A percentile compares a stretch with the other conserved stretches of the same genome.
phyloP scores from a whole-genome alignment of 2,888 invertebrate species.

The Dolomedes plantarius region DNA sequence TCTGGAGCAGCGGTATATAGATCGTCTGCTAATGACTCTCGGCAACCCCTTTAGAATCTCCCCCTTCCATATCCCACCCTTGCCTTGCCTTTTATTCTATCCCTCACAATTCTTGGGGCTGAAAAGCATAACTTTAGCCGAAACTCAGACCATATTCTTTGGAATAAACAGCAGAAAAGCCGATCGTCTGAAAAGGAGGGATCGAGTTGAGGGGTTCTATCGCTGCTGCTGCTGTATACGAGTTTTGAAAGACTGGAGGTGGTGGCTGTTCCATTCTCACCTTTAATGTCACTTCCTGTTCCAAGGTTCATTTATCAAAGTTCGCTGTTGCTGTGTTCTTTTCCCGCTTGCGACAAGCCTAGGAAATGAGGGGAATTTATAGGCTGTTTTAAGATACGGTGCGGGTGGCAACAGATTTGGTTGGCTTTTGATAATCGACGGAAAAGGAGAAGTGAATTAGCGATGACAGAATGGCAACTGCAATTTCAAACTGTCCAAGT shows the following conservation, averaged over 20 bases:
- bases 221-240: background rate
- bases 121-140: background rate
- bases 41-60: background rate
- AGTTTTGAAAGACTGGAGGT: background rate
- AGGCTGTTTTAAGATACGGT: slow-evolving; percentile 8
- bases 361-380: background rate
- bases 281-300: slow-evolving; percentile 38
- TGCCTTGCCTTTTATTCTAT: slow-evolving; percentile 5
- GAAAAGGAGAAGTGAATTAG: background rate
- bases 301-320: slow-evolving; percentile 47
- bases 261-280: background rate
- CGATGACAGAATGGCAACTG: background rate
- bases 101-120: background rate
- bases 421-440: background rate
- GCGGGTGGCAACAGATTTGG: slow-evolving; percentile 4
- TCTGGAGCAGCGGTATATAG: background rate
- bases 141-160: background rate
- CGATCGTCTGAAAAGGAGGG: slow-evolving; percentile 11
- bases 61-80: background rate
- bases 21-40: slow-evolving; percentile 29
- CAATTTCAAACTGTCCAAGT: background rate
- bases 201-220: background rate
- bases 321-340: background rate
- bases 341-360: background rate
- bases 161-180: slow-evolving; percentile 16